Percentiles rank a stretch among this genome's conserved stretches.
phyloP scores from a whole-genome alignment of 2,888 invertebrate genomes.

The Drosophila anomalata region DNA sequence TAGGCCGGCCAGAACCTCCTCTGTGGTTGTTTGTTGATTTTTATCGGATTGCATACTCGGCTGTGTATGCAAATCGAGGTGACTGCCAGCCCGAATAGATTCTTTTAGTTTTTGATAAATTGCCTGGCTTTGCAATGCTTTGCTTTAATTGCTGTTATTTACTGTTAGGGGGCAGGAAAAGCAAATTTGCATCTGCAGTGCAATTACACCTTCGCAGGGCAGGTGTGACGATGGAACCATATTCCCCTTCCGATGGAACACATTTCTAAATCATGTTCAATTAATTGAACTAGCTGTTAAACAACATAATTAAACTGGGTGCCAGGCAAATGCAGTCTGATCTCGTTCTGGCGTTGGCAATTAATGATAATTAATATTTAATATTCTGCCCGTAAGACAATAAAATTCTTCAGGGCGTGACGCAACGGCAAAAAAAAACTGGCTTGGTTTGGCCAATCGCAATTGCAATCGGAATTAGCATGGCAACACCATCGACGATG shows the following conservation, averaged over 20 bases:
- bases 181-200: slow-evolving; percentile 24
- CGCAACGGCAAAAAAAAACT: slow-evolving; percentile 19
- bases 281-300: slow-evolving; percentile 69
- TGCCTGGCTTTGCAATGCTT: slow-evolving; percentile 37
- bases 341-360: slow-evolving; percentile 39
- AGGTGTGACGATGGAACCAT: slow-evolving; percentile 44
- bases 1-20: slow-evolving; percentile 39
- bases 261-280: slow-evolving; percentile 69
- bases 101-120: slow-evolving; percentile 48
- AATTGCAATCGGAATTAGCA: slow-evolving; percentile 45
- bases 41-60: slow-evolving; percentile 7
- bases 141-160: slow-evolving; percentile 55
- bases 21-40: slow-evolving; percentile 5
- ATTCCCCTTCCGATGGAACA: slow-evolving; percentile 34
- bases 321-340: slow-evolving; percentile 65
- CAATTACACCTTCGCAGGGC: slow-evolving; percentile 20
- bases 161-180: slow-evolving; percentile 20
- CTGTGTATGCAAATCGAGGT: slow-evolving; percentile 47
- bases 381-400: slow-evolving; percentile 52
- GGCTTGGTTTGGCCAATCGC: slow-evolving; percentile 43
- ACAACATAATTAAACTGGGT: slow-evolving; percentile 71
- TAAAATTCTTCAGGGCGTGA: slow-evolving; percentile 48
- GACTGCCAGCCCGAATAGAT: slow-evolving; percentile 38
- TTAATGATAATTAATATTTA: slow-evolving; percentile 68
- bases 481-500: slow-evolving; percentile 39